Evolutionary conservation across 2,888 invertebrate species (phyloP).

Genomic region (Germaria angustata): DNA sequence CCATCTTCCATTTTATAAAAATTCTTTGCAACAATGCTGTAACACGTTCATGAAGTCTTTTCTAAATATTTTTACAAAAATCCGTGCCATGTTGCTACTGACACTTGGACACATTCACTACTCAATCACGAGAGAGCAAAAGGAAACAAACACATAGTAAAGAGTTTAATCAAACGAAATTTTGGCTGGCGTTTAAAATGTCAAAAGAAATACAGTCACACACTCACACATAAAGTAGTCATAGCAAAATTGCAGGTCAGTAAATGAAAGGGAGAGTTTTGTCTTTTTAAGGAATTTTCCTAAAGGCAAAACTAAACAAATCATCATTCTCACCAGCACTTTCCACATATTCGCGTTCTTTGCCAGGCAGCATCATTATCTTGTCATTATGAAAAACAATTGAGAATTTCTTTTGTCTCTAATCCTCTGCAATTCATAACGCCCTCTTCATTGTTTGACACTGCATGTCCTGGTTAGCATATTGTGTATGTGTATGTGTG

Average conservation of each 20-base stretch:
- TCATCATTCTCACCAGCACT: slow-evolving; percentile 10
- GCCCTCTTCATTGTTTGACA: slow-evolving; percentile 30
- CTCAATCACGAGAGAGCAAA: slow-evolving; percentile 3
- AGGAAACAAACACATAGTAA: neutral
- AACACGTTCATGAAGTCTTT: slow-evolving; percentile 14
- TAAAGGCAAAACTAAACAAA: slow-evolving; percentile 33
- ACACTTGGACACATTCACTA: slow-evolving; percentile 2
- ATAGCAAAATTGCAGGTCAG: neutral
- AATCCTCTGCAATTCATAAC: slow-evolving; percentile 6
- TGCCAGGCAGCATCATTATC: neutral
- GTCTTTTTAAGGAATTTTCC: neutral
- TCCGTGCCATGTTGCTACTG: neutral
- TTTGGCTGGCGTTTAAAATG: slow-evolving; percentile 38
- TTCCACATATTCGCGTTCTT: neutral
- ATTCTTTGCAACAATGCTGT: slow-evolving; percentile 7
- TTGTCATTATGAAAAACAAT: slow-evolving; percentile 4
- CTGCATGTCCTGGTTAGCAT: neutral
- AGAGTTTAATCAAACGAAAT: slow-evolving; percentile 51
- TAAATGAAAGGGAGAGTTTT: slow-evolving; percentile 11
- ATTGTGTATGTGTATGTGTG: neutral
- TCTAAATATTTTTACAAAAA: slow-evolving; percentile 12
- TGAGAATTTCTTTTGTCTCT: neutral
- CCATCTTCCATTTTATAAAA: slow-evolving; percentile 9
- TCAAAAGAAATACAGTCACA: slow-evolving; percentile 23
- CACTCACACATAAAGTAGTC: neutral